Percentiles rank a stretch among this genome's conserved stretches.
phyloP scores from a whole-genome alignment of 92 coral and sea anemone genomes.

The Actinernus sp. region DNA sequence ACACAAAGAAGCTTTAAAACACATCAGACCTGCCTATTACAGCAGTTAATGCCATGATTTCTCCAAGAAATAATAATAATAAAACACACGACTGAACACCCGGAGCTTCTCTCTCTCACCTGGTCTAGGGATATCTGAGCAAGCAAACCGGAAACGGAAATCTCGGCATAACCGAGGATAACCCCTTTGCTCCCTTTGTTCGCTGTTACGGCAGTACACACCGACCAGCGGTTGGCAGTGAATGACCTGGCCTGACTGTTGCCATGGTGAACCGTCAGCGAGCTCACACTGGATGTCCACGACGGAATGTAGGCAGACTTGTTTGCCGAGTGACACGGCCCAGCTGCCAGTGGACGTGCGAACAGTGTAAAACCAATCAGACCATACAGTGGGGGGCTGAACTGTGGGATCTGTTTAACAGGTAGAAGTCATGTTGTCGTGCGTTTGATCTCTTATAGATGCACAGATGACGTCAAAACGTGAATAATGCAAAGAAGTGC shows the following conservation, averaged over 20 bases:
- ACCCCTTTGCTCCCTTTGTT: constrained; percentile 53
- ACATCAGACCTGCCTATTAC: too few relatives aligned
- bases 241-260: constrained; percentile 65
- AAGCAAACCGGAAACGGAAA: constrained; percentile 88
- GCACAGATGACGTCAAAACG: too few relatives aligned
- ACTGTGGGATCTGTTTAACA: constrained; percentile 4
- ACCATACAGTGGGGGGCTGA: constrained; percentile 54
- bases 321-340: constrained; percentile 76
- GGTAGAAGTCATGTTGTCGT: too few relatives aligned
- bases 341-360: constrained; percentile 89
- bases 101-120: constrained; percentile 40
- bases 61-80: too few relatives aligned
- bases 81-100: neutral
- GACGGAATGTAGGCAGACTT: constrained; percentile 66
- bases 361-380: constrained; percentile 84
- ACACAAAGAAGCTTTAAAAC: too few relatives aligned
- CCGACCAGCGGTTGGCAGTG: constrained; percentile 88
- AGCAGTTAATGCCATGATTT: too few relatives aligned
- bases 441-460: too few relatives aligned
- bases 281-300: constrained; percentile 82
- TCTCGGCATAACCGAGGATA: constrained; percentile 68
- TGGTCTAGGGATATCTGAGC: constrained; percentile 66
- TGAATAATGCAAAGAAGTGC: too few relatives aligned
- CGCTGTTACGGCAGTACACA: constrained; percentile 88
- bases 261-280: constrained; percentile 69